Conservation (phyloP, 2,888 invertebrate species). For the Polyommatus icarus region DNA sequence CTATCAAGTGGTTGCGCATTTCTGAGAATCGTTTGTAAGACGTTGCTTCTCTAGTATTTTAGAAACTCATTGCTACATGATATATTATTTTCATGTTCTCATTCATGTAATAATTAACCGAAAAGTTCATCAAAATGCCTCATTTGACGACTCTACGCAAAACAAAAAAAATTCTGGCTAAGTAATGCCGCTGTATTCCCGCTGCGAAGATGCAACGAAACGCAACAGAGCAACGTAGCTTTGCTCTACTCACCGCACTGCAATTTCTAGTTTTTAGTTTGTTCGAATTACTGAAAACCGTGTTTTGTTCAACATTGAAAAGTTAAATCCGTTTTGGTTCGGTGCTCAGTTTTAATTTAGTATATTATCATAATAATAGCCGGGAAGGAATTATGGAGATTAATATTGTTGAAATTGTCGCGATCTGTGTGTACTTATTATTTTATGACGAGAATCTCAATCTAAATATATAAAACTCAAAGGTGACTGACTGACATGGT, state of each 20-base stretch:
- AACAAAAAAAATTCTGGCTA: no score
- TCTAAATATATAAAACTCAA: no score
- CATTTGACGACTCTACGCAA: no score
- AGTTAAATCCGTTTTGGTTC: background rate
- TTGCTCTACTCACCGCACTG: background rate
- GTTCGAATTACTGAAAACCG: constrained; percentile 3
- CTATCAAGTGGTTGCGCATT: no score
- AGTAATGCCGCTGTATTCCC: no score
- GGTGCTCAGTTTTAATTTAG: constrained; percentile 5
- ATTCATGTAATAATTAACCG: no score
- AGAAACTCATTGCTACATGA: no score
- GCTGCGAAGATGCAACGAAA: background rate
- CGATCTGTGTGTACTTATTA: background rate
- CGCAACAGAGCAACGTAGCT: background rate
- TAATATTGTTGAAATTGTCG: background rate
- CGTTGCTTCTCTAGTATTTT: no score
- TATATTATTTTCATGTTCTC: no score
- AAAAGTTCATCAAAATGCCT: no score
- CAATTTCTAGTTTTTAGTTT: constrained; percentile 15
- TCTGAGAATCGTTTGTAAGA: no score
- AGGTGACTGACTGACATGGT: no score
- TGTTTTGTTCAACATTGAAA: constrained; percentile 1
- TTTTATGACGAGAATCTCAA: background rate
- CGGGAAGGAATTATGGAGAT: background rate
- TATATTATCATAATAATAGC: background rate